phyloP scores from a whole-genome alignment of 1,140 invertebrate genomes.

The Pararge aegeria region DNA sequence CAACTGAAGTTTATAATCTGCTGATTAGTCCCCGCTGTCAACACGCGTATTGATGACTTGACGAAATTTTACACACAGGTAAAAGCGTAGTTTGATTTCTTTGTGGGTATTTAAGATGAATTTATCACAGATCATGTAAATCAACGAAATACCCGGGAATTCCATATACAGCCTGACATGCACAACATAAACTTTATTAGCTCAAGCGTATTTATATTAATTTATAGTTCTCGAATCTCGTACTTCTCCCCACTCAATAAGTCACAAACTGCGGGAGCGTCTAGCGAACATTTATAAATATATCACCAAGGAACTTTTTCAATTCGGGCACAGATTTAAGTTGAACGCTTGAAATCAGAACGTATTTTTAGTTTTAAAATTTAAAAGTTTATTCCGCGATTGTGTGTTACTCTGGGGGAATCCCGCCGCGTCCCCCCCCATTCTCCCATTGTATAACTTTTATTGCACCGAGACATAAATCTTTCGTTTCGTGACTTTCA shows the following conservation, averaged over 20 bases:
- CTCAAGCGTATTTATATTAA: too few relatives aligned
- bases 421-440: conserved; percentile 13
- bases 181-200: neutral
- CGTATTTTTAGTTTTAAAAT: conserved; percentile 39
- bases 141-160: too few relatives aligned
- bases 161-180: too few relatives aligned
- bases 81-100: too few relatives aligned
- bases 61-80: too few relatives aligned
- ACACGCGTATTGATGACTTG: too few relatives aligned
- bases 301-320: conserved; percentile 21
- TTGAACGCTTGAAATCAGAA: conserved; percentile 32
- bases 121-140: too few relatives aligned
- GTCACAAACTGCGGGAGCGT: neutral
- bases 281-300: neutral
- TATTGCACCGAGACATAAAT: conserved; percentile 26
- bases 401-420: conserved; percentile 37
- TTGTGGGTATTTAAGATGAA: too few relatives aligned
- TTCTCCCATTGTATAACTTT: conserved; percentile 28
- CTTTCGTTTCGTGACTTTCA: conserved; percentile 21
- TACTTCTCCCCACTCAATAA: neutral
- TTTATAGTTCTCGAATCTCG: neutral
- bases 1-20: too few relatives aligned
- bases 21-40: too few relatives aligned
- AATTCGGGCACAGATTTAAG: conserved; percentile 30
- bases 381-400: conserved; percentile 35